A percentile compares a stretch with the other conserved stretches of the same genome.
Conservation (phyloP, 2,797 vertebrate genomes). For the Poecile montanus region DNA sequence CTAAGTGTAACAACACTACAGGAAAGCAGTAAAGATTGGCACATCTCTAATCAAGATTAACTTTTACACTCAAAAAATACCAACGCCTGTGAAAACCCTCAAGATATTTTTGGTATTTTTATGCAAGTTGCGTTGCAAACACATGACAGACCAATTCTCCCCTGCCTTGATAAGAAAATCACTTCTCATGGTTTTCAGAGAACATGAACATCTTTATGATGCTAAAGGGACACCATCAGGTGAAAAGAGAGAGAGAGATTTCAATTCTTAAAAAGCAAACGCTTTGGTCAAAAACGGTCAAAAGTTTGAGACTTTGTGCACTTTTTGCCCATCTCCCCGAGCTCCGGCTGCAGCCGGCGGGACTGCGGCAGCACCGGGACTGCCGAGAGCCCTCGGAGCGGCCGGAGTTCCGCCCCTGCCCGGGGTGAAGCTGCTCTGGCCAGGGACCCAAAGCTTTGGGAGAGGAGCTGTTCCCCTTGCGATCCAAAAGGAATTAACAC, state of each 20-base stretch:
- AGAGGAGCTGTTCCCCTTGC: not conserved
- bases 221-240: constrained; percentile 65
- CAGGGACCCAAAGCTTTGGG: not conserved
- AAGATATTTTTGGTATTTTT: constrained; percentile 72
- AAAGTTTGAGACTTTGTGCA: not conserved
- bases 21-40: constrained; percentile 81
- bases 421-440: not conserved
- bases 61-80: constrained; percentile 77
- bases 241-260: constrained; percentile 49
- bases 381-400: accelerated
- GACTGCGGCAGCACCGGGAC: accelerated
- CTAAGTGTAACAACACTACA: constrained; percentile 82
- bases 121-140: constrained; percentile 74
- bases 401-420: not conserved
- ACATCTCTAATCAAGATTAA: constrained; percentile 83
- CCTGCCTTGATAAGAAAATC: constrained; percentile 55
- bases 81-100: constrained; percentile 64
- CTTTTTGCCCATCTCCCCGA: not conserved
- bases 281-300: not conserved
- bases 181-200: constrained; percentile 61
- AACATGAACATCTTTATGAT: constrained; percentile 60
- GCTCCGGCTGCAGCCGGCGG: not conserved
- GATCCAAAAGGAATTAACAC: not conserved
- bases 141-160: constrained; percentile 67
- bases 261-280: not conserved